Evolutionary conservation across 2,888 invertebrate genomes (phyloP), one percentile per base, ranked within the genome.

Genomic region (Drosophila quinaria): DNA sequence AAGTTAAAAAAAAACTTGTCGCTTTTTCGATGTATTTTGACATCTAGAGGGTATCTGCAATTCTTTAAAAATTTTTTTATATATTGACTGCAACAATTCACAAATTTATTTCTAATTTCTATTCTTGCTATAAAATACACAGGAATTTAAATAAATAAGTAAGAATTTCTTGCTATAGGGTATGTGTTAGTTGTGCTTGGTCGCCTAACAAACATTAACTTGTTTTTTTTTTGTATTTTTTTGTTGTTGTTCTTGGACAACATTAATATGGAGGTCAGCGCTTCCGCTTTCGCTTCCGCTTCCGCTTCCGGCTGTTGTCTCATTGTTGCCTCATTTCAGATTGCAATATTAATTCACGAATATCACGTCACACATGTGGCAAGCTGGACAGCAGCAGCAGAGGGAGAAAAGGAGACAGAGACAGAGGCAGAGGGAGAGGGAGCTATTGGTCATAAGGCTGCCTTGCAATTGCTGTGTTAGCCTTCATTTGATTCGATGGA

Each of bases 291-390:
- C 58, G 65, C 29, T 22, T 2, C 3, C 22, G 22, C 22, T 22
- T 22, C 22, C 22, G 22, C 22, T 22, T 22, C 22, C 22, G 22
- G 4, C 56, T 50, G 78, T 39, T 55, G 61, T 42, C 33, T 25
- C 25, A 25, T 25, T 33, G 19, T 22, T 70, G 56, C 25, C 35
- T 58, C 58, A 37, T 37, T 47, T 58, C 41, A 49, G 74, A n/a
- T 77, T 79, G 77, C 78, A 88, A 88, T 86, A 88, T 85, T 85
- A 88, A 77, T 79, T 88, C 80, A 51, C 49, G 62, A 67, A 59
- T 62, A 74, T 72, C 80, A 81, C 83, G 74, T 81, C 71, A 58
- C 67, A 50, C 62, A 56, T 64, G 66, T 73, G 67, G 56, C 61
- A 51, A 33, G 39, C 62, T 62, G 39, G 56, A 56, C 55, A 65